These are phyloP conservation scores for Eremophila alpestris DNA, from an alignment of 2,797 vertebrate genomes.

Conservation along the genomic window DNA sequence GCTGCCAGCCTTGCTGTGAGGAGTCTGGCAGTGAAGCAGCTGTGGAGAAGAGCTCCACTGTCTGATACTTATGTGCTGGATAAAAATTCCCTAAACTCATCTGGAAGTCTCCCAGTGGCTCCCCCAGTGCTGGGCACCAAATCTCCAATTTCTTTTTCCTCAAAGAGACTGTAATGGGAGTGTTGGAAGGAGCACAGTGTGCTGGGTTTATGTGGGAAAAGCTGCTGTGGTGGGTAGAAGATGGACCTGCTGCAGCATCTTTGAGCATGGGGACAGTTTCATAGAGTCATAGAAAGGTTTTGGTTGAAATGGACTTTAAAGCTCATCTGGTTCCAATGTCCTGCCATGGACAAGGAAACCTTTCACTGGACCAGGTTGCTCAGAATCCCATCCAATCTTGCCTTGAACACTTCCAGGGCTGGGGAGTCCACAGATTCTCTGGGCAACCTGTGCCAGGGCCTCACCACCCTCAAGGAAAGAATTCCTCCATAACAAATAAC, in stretches of 20 bases:
- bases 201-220: not conserved
- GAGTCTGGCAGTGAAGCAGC: not conserved
- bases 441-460: not conserved
- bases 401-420: not conserved
- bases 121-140: not conserved
- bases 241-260: not conserved
- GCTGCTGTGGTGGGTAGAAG: not conserved
- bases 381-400: not conserved
- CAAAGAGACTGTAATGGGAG: too few species aligned
- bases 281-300: not conserved
- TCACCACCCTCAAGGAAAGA: not conserved
- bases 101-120: not conserved
- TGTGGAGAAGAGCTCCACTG: not conserved
- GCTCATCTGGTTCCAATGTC: not conserved
- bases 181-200: accelerated
- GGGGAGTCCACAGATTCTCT: not conserved
- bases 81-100: not conserved
- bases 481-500: not conserved
- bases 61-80: not conserved
- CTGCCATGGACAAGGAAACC: too few species aligned
- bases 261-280: not conserved
- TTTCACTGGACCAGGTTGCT: not conserved
- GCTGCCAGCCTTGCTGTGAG: not conserved
- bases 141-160: not conserved
- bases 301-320: not conserved